Base-by-base conservation (phyloP, 2,888 invertebrate genomes). In the Cataglyphis livida region DNA sequence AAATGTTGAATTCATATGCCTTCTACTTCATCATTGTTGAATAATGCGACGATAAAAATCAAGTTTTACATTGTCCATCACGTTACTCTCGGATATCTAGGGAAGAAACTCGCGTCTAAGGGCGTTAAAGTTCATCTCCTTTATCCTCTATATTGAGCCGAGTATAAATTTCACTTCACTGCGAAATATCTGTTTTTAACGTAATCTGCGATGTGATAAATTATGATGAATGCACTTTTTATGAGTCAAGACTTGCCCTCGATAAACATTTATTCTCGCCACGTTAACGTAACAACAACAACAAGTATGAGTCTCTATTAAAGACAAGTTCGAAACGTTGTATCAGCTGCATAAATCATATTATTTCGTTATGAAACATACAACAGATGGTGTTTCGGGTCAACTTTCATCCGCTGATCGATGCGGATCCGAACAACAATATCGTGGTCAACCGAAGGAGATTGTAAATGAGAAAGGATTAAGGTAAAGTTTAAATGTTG, bases 101-200 rank as follows among this genome's bases (percentile, higher is more conserved):
- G 74, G 59, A 84, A 83, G 65, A 76, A 79, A 68, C 66, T 74
- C 76, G 57, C 54, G 48, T 57, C 84, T 74, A 35, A 75, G 73
- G 32, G 68, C 71, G 83, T 85, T 86, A 87, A 90, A 85, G 82
- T 87, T 86, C 68, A 84, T 85, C 86, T 68, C 79, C 76, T 86
- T 88, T 88, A 87, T 84, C 71, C 82, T 51, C 51, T 18, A 65
- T 35, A 28, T 21, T 51, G 59, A 38, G 65, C 82, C 82, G 54
- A 35, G 79, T 81, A 87, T 91, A 90, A 91, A 91, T 89, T 88
- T 87, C 82, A 88, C 83, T 90, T 87, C 83, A 54, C 74, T 81
- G 44, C 61, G 73, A 86, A 81, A 87, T 85, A 83, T 66, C 84
- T 84, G 88, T 89, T 89, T 89, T 86, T 85, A 81, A 84, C 66